Base-by-base conservation (phyloP, 2,797 vertebrate species). In the Neoniphon sammara region DNA sequence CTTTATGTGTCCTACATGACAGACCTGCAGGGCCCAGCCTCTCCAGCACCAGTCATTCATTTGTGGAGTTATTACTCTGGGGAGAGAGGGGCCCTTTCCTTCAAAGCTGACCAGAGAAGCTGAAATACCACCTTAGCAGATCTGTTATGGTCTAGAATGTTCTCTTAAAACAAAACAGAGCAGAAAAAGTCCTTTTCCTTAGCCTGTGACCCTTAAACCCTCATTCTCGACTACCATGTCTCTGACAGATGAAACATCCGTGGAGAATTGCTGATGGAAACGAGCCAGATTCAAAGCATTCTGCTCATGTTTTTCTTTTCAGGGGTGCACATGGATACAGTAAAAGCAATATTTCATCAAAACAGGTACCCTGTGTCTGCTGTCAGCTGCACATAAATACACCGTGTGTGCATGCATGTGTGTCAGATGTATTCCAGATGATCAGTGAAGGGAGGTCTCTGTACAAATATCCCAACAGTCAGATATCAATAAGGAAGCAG, bases 361-460 rank as follows among this genome's bases (percentile, higher is more conserved):
- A 78, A 77, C 77, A 89, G 84, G 87, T 85, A 88, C 81, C 82
- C 72, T 82, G 72, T 53, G 73, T 89, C 81, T 80, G 62, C 84
- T 79, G 77, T 84, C 82, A 76, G 66, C 66, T 76, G 63, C 15
- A 55, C 67, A 85, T 80, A 82, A 73, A 81, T 81, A 79, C 46
- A 30, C 21, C 10, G 44, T 18, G 39, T 25, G 61, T 47, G 61
- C 25, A 4, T 67, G 44, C 34, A 21, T 83, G 66, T 83, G 72
- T 30, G 49, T 73, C 74, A 81, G 91, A 92, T 91, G 77, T 62
- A 61, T 91, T 91, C 91, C 91, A 92, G 88, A 91, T 91, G 90
- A 88, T 81, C 72, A 34, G 44, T 56, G 69, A 85, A 71, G 47
- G 67, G 55, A 57, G 75, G 88, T 83, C 80, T 85, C 15, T 44